Conservation (phyloP, 2,888 invertebrate genomes). For the Coleophora flavipennella region DNA sequence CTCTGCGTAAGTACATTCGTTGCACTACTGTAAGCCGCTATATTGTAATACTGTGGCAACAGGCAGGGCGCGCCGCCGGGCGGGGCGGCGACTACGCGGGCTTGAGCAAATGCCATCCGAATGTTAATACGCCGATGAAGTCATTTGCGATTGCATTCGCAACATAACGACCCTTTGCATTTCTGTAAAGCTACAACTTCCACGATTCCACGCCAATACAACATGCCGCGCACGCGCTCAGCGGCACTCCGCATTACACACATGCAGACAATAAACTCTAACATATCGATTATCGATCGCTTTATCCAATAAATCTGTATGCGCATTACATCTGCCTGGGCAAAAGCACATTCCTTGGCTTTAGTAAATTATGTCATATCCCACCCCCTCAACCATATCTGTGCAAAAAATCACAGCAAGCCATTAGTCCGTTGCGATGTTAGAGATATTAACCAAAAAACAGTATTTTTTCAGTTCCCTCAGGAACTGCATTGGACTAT, state of each 20-base stretch:
- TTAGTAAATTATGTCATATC: slow-evolving; percentile 18
- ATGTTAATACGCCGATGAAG: slow-evolving; percentile 68
- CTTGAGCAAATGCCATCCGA: slow-evolving; percentile 45
- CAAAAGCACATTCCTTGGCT: slow-evolving; percentile 30
- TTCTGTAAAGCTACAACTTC: slow-evolving; percentile 40
- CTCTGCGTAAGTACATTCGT: too few species aligned
- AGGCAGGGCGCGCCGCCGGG: slow-evolving; percentile 19
- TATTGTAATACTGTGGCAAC: too few species aligned
- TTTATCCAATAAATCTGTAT: slow-evolving; percentile 26
- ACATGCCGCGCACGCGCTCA: background rate
- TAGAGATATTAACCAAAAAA: too few species aligned
- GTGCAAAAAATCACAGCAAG: too few species aligned
- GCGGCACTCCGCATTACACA: slow-evolving; percentile 22
- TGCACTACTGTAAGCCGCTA: too few species aligned
- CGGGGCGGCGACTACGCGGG: slow-evolving; percentile 17
- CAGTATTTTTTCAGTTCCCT: too few species aligned
- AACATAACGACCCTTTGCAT: slow-evolving; percentile 47
- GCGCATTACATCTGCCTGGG: slow-evolving; percentile 22
- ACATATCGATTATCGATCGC: too few species aligned
- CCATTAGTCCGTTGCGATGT: too few species aligned
- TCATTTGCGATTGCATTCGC: slow-evolving; percentile 59
- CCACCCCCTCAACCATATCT: too few species aligned
- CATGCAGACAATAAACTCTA: slow-evolving; percentile 23
- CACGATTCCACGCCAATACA: background rate
- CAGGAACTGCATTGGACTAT: too few species aligned